Evolutionary conservation across 2,888 invertebrate genomes (phyloP), one percentile per base, ranked within the genome.

Genomic region (Ectropis crepuscularia): DNA sequence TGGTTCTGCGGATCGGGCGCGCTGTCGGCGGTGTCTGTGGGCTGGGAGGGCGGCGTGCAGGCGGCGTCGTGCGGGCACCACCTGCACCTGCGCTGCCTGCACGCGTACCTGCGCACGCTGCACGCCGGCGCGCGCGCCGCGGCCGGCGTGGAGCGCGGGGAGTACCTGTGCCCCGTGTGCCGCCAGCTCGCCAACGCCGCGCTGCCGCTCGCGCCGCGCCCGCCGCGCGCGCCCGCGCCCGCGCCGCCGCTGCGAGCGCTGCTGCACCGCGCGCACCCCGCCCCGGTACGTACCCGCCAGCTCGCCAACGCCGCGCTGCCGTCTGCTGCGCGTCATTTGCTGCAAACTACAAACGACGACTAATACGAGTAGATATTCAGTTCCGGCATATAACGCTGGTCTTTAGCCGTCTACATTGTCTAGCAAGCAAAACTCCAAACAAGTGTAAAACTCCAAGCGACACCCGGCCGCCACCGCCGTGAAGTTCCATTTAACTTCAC

Each of bases 11-110:
- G 6, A 47, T 55, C 48, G 65, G 63, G 46, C 16, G 67, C 70
- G 55, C 67, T 68, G 9, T 42, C 36, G 11, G 69, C 69, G 37
- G 61, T 68, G 39, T 65, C 50, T 16, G 62, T 60, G 53, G 97
- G 97, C 5, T 97, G 97, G 95, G 97, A 97, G 87, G 97, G 97
- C 69, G 99, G 99, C 58, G 97, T 99, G 57, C 96, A 97, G 87
- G 97, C 98, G 57, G 97, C 97, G 88, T 97, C 99, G 1, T 99
- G 99, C 92, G 99, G 99, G 0, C 99, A 99, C 91, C 98, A 98
- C 89, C 94, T 99, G 64, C 99, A 99, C 92, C 94, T 99, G 77
- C 97, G 97, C 83, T 99, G 99, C 87, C 95, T 98, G 79, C 96
- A 96, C 82, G 96, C 98, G 0, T 99, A 99, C 92, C 94, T 98